These are phyloP conservation scores for Meganola albula DNA, from an alignment of 2,888 invertebrate genomes.

Conservation along the genomic window DNA sequence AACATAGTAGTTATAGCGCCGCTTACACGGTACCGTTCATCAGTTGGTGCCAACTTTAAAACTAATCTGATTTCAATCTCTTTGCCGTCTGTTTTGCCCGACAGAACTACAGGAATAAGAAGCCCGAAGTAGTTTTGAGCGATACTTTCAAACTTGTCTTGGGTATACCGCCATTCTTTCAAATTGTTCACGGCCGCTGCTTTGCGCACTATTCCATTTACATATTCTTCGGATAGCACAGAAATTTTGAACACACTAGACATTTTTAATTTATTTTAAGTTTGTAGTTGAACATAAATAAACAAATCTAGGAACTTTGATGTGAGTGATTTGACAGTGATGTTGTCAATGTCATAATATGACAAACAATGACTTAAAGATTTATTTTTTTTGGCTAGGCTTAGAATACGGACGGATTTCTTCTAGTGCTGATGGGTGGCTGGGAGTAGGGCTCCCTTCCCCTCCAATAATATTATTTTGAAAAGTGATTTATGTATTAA, in stretches of 20 bases:
- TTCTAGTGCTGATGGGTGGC: too few species aligned
- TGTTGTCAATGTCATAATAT: too few species aligned
- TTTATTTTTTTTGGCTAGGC: too few species aligned
- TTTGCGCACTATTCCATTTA: slow-evolving; percentile 27
- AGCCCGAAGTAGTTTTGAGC: slow-evolving; percentile 67
- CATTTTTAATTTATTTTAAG: slow-evolving; percentile 23
- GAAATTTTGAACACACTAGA: slow-evolving; percentile 12
- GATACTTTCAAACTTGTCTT: slow-evolving; percentile 42
- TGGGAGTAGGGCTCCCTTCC: too few species aligned
- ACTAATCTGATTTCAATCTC: slow-evolving; percentile 37
- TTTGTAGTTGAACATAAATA: too few species aligned
- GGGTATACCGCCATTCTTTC: slow-evolving; percentile 33
- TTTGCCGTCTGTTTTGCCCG: slow-evolving; percentile 28
- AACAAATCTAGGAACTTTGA: too few species aligned
- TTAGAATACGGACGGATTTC: too few species aligned
- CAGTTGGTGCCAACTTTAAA: slow-evolving; percentile 61
- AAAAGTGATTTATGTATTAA: too few species aligned
- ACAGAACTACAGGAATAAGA: slow-evolving; percentile 48
- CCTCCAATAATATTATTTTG: too few species aligned
- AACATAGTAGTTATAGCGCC: slow-evolving; percentile 60
- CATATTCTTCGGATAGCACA: slow-evolving; percentile 28
- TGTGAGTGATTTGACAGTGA: too few species aligned
- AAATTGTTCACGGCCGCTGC: slow-evolving; percentile 23
- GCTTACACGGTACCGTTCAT: slow-evolving; percentile 57
- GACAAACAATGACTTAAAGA: too few species aligned